Evolutionary conservation across 2,888 invertebrate species (phyloP), one percentile per base, ranked within the genome.

Genomic region (Fissipunctia ypsillon): DNA sequence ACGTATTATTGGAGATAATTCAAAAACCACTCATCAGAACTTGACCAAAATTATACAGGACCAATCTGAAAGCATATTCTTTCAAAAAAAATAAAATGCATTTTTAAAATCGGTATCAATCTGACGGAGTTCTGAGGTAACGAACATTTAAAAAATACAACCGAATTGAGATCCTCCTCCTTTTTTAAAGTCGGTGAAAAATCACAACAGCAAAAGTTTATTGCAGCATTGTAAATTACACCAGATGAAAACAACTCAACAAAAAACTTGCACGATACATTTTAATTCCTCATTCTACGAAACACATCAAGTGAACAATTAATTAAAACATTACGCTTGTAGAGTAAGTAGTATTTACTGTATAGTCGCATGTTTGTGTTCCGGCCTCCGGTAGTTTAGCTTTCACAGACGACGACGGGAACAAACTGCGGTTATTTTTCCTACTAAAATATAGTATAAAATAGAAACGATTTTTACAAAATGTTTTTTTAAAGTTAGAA

Each of bases 321-420:
- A 57, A 70, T 82, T 57, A 60, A 82, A 68, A 60, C 54, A 83
- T 65, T 54, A 77, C 38, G 28, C 73, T 71, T 43, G 38, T 43
- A n/a, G 71, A 69, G 52, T 71, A 64, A 82, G 57, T 54, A 71
- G 43, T 85, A 76, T 85, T 84, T 79, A 73, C 71, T 69, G 48
- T 52, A 56, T 54, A 35, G 41, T 14, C 22, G 16, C 48, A 28
- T 83, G 79, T 83, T 82, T 84, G 74, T 70, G 12, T 69, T 70
- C 38, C 25, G 28, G 63, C 41, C 69, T 68, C 63, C 45, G 45
- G 56, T 72, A 68, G 69, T 63, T 59, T 45, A 52, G 41, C 43
- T 52, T 73, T 73, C 60, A 82, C 70, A 45, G 64, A 5, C 22
- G 22, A n/a, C 52, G 14, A 16, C 48, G 54, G 25, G 43, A 60